Conservation (phyloP, 2,888 invertebrate genomes). For the Bedellia somnulentella region DNA sequence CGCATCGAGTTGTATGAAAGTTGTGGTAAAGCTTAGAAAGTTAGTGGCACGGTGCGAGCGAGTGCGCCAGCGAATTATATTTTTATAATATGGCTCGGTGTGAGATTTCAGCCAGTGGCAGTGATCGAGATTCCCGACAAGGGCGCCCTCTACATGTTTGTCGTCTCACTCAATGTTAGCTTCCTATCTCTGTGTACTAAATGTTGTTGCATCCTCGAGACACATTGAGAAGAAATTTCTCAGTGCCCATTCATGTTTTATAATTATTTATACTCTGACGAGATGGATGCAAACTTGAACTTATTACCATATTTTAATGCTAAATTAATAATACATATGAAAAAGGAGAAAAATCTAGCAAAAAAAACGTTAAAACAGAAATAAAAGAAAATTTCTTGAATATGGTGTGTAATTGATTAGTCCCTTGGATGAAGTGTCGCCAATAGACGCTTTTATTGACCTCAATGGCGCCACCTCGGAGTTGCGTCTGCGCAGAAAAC, state of each 20-base stretch:
- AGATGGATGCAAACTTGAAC: conserved; percentile 51
- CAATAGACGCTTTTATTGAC: conserved; percentile 6
- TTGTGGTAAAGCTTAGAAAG: no score
- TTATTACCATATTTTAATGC: conserved; percentile 59
- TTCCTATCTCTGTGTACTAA: no score
- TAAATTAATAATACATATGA: conserved; percentile 54
- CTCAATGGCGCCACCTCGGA: conserved; percentile 12
- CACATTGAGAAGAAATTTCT: conserved; percentile 24
- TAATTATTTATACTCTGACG: conserved; percentile 31
- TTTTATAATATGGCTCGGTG: no score
- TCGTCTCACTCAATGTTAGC: no score
- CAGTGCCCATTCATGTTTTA: conserved; percentile 30
- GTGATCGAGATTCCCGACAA: no score
- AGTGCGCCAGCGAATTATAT: no score
- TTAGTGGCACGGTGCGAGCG: no score
- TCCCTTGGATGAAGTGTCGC: conserved; percentile 19
- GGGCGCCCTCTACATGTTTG: no score
- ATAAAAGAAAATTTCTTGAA: conserved; percentile 54
- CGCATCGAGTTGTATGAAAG: conserved; percentile 4
- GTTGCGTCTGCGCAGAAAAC: conserved; percentile 9
- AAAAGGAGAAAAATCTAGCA: conserved; percentile 34
- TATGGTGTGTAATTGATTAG: conserved; percentile 53
- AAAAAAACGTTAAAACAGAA: conserved; percentile 58
- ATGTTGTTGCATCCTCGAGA: no score
- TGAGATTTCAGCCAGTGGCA: no score